These are phyloP conservation scores for Plebejus melissa DNA, from an alignment of 2,888 invertebrate genomes.

Conservation along the genomic window DNA sequence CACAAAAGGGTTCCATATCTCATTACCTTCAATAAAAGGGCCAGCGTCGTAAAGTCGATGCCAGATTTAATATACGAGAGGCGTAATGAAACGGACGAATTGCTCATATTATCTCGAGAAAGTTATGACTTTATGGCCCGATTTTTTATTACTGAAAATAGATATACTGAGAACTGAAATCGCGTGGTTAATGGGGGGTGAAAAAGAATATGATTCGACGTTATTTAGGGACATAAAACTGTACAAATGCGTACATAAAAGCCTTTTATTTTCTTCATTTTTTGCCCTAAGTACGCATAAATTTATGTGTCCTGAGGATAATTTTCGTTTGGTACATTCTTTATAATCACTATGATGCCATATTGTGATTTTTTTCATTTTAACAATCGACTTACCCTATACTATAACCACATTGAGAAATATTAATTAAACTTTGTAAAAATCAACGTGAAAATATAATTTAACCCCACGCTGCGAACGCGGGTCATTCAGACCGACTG, in stretches of 20 bases:
- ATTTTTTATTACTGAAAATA: conserved; percentile 18
- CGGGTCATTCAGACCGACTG: conserved; percentile 50
- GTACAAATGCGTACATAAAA: neutral
- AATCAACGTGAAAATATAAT: conserved; percentile 39
- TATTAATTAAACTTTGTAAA: neutral
- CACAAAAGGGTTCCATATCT: conserved; percentile 65
- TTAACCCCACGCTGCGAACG: conserved; percentile 44
- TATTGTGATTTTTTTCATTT: no score
- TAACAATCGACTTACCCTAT: no score
- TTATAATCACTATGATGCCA: neutral
- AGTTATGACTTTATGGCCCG: conserved; percentile 24
- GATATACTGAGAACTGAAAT: neutral
- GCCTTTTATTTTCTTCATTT: neutral
- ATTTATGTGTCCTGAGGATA: neutral
- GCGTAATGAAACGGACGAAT: conserved; percentile 55
- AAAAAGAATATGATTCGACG: conserved; percentile 5
- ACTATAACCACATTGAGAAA: neutral
- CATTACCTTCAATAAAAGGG: conserved; percentile 60
- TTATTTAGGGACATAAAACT: neutral
- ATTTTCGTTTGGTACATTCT: neutral
- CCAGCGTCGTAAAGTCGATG: conserved; percentile 67
- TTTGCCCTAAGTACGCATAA: neutral
- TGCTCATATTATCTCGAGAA: conserved; percentile 27
- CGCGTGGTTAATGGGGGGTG: conserved; percentile 2
- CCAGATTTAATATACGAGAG: conserved; percentile 55